Base-by-base conservation (phyloP, 1,140 invertebrate genomes). In the Ridgeia piscesae region DNA sequence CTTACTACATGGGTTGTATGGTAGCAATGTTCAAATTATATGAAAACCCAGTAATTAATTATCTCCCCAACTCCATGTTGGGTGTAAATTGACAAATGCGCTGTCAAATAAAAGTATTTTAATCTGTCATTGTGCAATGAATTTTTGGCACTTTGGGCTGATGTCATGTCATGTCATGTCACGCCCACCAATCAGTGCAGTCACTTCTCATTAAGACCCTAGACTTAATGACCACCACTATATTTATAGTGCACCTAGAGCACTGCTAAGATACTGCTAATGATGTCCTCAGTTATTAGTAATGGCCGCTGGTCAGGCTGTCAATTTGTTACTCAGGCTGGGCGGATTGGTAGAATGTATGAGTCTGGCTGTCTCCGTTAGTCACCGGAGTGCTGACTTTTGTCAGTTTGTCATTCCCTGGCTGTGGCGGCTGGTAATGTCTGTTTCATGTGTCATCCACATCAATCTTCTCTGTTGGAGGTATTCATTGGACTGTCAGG, bases 231-330 rank as follows among this genome's bases (percentile, higher is more conserved):
- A 77, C 58, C 27, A 31, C 17, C 2, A 77, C 58, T 77, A 77
- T 77, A 77, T 77, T 77, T 77, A 77, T 77, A 77, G 58, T 31
- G 27, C 27, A 31, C 42, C 2, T 77, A 77, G 58, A 77, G 58
- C 58, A 27, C 0, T 14, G 58, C 27, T 77, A 77, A 77, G 58
- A 77, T 9, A 21, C 58, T 21, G 27, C 0, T 77, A 77, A 77
- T 77, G 58, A 77, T 77, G 58, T 77, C 58, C 58, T 77, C 58
- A 77, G 58, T 77, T 77, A 77, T 77, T 77, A 77, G 27, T 77
- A 77, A 77, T 77, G 17, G 58, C 58, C 58, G 4, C 58, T 77
- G 58, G 58, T 77, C 58, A 77, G 27, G 58, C 58, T 77, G 58
- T 77, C 6, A 77, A 77, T 77, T 17, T 77, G 58, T 21, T 77